Evolutionary conservation across 2,797 vertebrate species (phyloP).

Genomic region (Synaphobranchus kaupii): DNA sequence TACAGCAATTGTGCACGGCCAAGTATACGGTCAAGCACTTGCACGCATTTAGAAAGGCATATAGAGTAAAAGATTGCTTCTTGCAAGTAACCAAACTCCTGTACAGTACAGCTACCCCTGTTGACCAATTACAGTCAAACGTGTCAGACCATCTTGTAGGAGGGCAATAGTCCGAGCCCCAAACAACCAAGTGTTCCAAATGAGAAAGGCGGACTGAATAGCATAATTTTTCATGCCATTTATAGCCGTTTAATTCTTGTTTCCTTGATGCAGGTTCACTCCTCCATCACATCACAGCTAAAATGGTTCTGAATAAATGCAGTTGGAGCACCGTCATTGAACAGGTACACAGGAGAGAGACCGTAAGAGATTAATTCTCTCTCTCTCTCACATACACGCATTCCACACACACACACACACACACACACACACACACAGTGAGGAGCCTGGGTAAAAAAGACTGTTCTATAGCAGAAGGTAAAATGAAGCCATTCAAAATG

Average conservation of each 20-base stretch:
- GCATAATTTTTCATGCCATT: background rate
- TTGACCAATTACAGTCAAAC: background rate
- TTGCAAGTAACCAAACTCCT: background rate
- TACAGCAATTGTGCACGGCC: background rate
- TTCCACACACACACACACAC: background rate
- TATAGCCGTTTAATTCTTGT: background rate
- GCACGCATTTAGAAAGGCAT: background rate
- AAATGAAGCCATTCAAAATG: background rate
- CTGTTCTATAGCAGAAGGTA: background rate
- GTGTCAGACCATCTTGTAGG: background rate
- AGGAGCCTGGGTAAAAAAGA: too few relatives aligned
- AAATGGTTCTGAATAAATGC: background rate
- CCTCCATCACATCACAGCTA: too few relatives aligned
- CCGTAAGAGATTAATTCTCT: background rate
- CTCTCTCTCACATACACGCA: background rate
- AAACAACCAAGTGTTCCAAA: background rate
- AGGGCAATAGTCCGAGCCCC: background rate
- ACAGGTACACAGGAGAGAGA: background rate
- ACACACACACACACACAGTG: background rate
- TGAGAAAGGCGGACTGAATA: background rate
- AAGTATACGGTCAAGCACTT: slow-evolving; percentile 6
- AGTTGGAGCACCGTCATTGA: background rate
- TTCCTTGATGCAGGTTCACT: slow-evolving; percentile 5
- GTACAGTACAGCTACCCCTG: background rate
- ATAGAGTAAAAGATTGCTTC: slow-evolving; percentile 12